Percentiles rank a stretch among this genome's conserved stretches.
These are phyloP conservation scores for Ibidorhyncha struthersii DNA, from an alignment of 2,113 vertebrate genomes.

Conservation along the genomic window DNA sequence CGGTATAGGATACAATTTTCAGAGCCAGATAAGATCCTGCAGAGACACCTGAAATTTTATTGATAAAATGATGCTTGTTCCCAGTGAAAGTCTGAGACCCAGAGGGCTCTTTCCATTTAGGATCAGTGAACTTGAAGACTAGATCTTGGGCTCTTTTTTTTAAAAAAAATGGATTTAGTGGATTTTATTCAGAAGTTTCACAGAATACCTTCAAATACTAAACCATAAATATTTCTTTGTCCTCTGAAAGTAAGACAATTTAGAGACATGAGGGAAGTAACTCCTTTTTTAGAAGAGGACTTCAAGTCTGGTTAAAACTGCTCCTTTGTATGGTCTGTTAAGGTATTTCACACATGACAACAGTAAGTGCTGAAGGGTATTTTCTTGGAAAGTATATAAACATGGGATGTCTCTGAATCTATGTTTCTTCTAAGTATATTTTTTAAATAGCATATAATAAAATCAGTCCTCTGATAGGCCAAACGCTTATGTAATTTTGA, in stretches of 20 bases:
- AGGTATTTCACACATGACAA: neutral
- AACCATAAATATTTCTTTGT: neutral
- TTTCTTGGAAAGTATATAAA: neutral
- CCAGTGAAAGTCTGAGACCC: neutral
- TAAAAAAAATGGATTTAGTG: neutral
- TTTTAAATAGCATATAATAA: neutral
- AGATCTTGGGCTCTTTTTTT: neutral
- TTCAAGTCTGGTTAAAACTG: neutral
- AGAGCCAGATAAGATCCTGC: neutral
- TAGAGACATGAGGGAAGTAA: neutral
- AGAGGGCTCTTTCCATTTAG: neutral
- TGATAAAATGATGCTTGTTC: neutral
- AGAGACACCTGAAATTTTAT: conserved; percentile 32
- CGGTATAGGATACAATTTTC: neutral
- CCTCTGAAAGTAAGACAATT: neutral
- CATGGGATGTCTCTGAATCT: neutral
- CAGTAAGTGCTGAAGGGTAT: neutral
- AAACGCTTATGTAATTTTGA: neutral
- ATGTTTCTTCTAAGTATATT: neutral
- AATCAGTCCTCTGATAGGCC: neutral
- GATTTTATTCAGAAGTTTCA: neutral
- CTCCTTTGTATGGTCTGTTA: neutral
- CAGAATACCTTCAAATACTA: neutral
- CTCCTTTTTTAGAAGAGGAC: neutral
- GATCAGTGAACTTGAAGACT: neutral